A percentile compares a stretch with the other conserved stretches of the same genome.
These are phyloP conservation scores for Drosophila maculinotata DNA, from an alignment of 2,888 invertebrate genomes.

Conservation along the genomic window DNA sequence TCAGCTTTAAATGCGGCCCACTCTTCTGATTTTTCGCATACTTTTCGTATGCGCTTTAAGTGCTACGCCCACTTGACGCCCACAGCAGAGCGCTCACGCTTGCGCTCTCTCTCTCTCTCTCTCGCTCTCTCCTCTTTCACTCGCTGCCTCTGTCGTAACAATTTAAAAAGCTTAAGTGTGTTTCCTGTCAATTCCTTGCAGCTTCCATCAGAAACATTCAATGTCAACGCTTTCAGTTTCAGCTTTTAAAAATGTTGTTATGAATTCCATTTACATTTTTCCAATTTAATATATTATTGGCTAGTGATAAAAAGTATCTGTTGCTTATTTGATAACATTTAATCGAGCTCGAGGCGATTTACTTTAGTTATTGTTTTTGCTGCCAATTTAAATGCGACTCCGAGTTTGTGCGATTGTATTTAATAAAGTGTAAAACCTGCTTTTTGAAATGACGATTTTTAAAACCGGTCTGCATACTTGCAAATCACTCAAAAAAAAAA, in stretches of 20 bases:
- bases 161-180: constrained; percentile 49
- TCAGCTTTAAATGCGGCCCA: constrained; percentile 57
- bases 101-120: not conserved
- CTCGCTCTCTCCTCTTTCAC: constrained; percentile 1
- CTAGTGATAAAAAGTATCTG: constrained; percentile 6
- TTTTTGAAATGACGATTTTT: constrained; percentile 50
- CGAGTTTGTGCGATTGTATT: constrained; percentile 36
- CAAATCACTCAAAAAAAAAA: constrained; percentile 25
- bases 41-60: constrained; percentile 23
- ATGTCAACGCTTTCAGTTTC: constrained; percentile 38
- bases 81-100: constrained; percentile 18
- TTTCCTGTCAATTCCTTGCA: constrained; percentile 45
- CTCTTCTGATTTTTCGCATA: constrained; percentile 42
- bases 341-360: constrained; percentile 42
- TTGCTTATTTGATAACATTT: constrained; percentile 13
- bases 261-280: not conserved
- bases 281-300: not conserved
- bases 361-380: constrained; percentile 40
- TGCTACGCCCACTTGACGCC: constrained; percentile 38
- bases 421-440: constrained; percentile 66
- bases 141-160: not conserved
- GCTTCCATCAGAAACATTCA: constrained; percentile 22
- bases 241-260: constrained; percentile 1
- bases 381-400: constrained; percentile 61
- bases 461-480: constrained; percentile 55